These are phyloP conservation scores for Microcebus murinus DNA, from an alignment of 2,113 vertebrate genomes.

Conservation along the genomic window DNA sequence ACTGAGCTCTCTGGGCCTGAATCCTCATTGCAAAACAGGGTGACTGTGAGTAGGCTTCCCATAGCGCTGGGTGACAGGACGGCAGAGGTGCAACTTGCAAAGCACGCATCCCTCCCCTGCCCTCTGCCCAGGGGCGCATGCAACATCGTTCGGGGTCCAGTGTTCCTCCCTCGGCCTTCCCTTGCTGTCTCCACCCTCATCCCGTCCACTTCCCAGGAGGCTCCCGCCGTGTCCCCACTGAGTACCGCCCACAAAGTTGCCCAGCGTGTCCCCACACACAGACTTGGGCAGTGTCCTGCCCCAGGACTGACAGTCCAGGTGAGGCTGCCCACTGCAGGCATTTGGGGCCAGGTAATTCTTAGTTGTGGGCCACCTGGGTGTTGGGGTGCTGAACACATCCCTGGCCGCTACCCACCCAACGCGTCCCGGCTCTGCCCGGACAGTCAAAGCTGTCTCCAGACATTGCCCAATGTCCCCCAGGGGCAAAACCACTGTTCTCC, in stretches of 20 bases:
- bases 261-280: fast-evolving
- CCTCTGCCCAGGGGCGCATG: no score
- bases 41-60: fast-evolving
- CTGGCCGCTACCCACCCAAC: no score
- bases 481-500: fast-evolving
- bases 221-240: background rate
- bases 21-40: fast-evolving
- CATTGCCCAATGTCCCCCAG: background rate
- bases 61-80: fast-evolving
- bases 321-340: background rate
- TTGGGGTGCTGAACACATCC: fast-evolving
- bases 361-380: background rate
- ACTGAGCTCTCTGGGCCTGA: background rate
- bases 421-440: background rate
- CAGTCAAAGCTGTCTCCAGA: background rate
- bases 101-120: fast-evolving
- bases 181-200: background rate
- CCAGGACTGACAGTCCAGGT: fast-evolving
- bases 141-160: fast-evolving
- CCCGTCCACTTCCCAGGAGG: background rate
- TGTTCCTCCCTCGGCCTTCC: background rate
- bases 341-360: fast-evolving
- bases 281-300: fast-evolving
- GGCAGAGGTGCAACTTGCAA: fast-evolving
- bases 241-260: background rate